These are phyloP conservation scores for Caenorhabditis plicata DNA, from an alignment of 2,888 invertebrate species.

Conservation along the genomic window DNA sequence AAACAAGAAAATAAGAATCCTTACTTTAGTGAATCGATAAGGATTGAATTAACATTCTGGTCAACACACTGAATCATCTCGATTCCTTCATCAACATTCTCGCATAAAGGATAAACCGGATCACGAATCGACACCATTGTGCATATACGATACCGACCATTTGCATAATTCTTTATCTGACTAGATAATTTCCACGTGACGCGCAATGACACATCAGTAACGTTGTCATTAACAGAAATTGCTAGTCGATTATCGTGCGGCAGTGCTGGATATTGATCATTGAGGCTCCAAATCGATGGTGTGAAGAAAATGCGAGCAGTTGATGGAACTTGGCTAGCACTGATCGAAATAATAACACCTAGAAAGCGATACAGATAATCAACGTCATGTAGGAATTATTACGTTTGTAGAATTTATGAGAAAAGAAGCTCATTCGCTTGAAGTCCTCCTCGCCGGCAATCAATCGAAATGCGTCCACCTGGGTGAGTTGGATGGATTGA, in stretches of 20 bases:
- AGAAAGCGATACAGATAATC: too few species aligned
- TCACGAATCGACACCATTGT: conserved; percentile 38
- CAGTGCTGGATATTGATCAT: conserved; percentile 51
- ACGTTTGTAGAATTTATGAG: too few species aligned
- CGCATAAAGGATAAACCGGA: conserved; percentile 47
- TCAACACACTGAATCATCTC: conserved; percentile 54
- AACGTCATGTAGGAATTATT: too few species aligned
- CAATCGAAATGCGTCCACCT: conserved; percentile 22
- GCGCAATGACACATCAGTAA: conserved; percentile 8
- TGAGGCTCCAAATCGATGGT: conserved; percentile 26
- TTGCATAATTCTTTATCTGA: conserved; percentile 19
- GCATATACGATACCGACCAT: conserved; percentile 46
- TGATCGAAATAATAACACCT: too few species aligned
- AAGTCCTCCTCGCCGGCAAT: conserved; percentile 54
- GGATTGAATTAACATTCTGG: conserved; percentile 38
- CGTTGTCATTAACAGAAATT: conserved; percentile 16
- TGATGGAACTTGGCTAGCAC: conserved; percentile 14
- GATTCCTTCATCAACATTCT: conserved; percentile 47
- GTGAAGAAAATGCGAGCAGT: conserved; percentile 39
- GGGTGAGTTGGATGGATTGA: conserved; percentile 3
- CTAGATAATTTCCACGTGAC: conserved; percentile 41
- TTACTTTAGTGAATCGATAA: conserved; percentile 34
- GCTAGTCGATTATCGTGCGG: conserved; percentile 49
- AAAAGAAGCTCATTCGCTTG: conserved; percentile 52
- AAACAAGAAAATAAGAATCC: conserved; percentile 2